Evolutionary conservation across 2,888 invertebrate genomes (phyloP), one percentile per base, ranked within the genome.

Genomic region (Merodon equestris): DNA sequence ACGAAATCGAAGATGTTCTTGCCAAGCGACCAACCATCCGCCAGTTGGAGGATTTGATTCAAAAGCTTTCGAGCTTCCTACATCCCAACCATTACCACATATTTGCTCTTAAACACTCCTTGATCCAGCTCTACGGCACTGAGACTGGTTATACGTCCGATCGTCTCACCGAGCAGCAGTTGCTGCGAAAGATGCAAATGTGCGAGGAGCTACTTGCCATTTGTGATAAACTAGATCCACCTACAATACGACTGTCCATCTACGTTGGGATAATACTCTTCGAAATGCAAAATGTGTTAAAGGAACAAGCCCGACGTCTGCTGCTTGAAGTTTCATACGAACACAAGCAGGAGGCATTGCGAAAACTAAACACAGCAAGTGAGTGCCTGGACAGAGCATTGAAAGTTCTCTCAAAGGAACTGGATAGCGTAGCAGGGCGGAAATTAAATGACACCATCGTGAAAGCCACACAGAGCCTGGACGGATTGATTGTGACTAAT

Each of bases 11-110:
- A 64, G 89, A 90, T 9, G 89, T 93, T 0, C 90, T 93, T 40
- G 82, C 84, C 0, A 84, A 83, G 9, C 92, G 91, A 83, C 92
- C 93, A 1, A 84, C 85, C 0, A 90, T 91, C 9, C 90, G 91
- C 10, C 91, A 91, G 81, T 87, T 94, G 72, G 93, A 94, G 83
- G 90, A 91, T 66, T 87, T 95, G 1, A 85, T 94, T 9, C 91
- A 91, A 53, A 93, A 94, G 83, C 88, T 96, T 58, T 91, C 93
- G 1, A 92, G 92, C 76, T 93, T 96, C 83, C 89, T 96, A 66
- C 96, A 96, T 89, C 93, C 94, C 0, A 93, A 95, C 85, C 96
- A 96, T 88, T 96, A 95, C 86, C 95, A 95, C 83, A 90, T 94
- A 82, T 95, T 95, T 84, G 92, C 94, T 0, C 91, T 96, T 9